Conservation (phyloP, 2,888 invertebrate genomes). For the Cheilosia variabilis region DNA sequence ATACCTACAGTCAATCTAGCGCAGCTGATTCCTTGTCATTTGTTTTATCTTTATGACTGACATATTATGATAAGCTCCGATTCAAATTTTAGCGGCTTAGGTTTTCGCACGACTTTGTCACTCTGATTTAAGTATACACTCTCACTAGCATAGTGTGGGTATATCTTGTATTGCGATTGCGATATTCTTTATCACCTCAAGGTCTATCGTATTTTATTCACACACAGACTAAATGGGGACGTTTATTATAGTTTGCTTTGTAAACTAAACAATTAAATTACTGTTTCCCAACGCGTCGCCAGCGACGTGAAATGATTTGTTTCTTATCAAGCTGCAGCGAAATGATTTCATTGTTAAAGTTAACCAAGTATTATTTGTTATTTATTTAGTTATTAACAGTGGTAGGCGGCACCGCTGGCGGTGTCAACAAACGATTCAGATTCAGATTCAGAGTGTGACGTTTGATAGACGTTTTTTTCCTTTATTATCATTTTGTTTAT, state of each 20-base stretch:
- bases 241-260: constrained; percentile 12
- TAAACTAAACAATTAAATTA: constrained; percentile 37
- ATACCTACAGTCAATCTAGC: background rate
- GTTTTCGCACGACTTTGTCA: background rate
- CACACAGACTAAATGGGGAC: constrained; percentile 36
- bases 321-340: constrained; percentile 23
- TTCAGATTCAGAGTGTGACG: background rate
- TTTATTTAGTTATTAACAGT: constrained; percentile 2
- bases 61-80: background rate
- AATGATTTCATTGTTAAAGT: constrained; percentile 33
- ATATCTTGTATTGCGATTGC: background rate
- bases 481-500: constrained; percentile 4
- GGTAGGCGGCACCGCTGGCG: background rate
- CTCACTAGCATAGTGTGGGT: background rate
- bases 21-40: constrained; percentile 2
- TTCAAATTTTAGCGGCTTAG: constrained; percentile 13
- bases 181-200: constrained; percentile 34
- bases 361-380: constrained; percentile 11
- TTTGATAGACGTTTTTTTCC: background rate
- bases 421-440: constrained; percentile 32
- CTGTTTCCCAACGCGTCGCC: constrained; percentile 3
- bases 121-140: background rate
- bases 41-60: constrained; percentile 16
- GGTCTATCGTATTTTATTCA: constrained; percentile 25
- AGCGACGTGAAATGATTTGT: constrained; percentile 11